These are phyloP conservation scores for Gymnorhina tibicen DNA, from an alignment of 2,113 vertebrate species.

Conservation along the genomic window DNA sequence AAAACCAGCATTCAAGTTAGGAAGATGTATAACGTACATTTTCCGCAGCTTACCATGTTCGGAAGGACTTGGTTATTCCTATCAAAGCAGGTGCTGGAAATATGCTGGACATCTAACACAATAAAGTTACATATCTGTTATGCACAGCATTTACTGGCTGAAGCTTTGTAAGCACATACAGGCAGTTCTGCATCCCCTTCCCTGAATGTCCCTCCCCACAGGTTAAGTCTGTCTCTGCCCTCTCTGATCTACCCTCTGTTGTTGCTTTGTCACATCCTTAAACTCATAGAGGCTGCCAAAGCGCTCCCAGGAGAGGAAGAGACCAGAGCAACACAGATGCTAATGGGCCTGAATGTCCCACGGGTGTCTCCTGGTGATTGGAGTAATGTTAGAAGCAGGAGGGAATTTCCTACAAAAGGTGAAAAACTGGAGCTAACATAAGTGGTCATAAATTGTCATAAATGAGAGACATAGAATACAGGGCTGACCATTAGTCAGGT, in stretches of 20 bases:
- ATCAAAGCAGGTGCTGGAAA: neutral
- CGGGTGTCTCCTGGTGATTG: neutral
- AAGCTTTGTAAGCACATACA: neutral
- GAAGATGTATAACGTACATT: rapidly evolving
- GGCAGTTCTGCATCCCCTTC: neutral
- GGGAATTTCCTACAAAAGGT: neutral
- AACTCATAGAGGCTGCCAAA: neutral
- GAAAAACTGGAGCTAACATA: neutral
- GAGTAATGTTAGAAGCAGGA: neutral
- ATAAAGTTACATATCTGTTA: neutral
- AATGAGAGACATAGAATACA: neutral
- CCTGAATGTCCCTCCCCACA: neutral
- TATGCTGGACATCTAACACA: neutral
- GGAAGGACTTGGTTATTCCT: neutral
- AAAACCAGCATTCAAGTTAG: neutral
- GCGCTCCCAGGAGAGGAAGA: neutral
- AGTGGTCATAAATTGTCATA: neutral
- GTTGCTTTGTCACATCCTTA: neutral
- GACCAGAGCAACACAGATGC: neutral
- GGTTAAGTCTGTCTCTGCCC: neutral
- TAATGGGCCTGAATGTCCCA: neutral
- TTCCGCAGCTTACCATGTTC: neutral
- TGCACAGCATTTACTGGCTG: neutral
- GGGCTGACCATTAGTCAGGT: neutral
- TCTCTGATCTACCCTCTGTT: neutral